These are phyloP conservation scores for Osmerus eperlanus DNA, from an alignment of 2,113 vertebrate genomes.

Conservation along the genomic window DNA sequence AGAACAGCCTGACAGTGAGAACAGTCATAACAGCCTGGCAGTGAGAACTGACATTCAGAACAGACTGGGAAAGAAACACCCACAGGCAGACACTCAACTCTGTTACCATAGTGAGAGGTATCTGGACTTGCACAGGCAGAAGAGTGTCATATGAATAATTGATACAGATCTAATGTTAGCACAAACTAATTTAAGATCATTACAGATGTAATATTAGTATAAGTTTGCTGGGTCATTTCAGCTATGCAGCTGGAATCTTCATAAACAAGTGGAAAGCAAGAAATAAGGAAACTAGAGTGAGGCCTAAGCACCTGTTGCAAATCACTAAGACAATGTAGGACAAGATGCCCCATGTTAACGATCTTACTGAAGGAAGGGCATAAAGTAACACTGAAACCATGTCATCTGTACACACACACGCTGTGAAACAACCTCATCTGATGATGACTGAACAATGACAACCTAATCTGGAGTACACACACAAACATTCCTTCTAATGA, in stretches of 20 bases:
- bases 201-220: conserved; percentile 60
- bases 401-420: too few species aligned
- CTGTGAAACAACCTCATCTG: too few species aligned
- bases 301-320: not conserved
- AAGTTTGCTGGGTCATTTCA: conserved; percentile 44
- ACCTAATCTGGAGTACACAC: too few species aligned
- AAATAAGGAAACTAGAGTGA: not conserved
- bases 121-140: conserved; percentile 54
- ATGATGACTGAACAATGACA: too few species aligned
- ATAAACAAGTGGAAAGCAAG: conserved; percentile 1
- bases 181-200: conserved; percentile 56
- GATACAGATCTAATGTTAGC: conserved; percentile 65
- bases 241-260: conserved; percentile 2
- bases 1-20: conserved; percentile 4
- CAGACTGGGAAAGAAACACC: conserved; percentile 46
- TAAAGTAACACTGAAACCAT: too few species aligned
- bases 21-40: not conserved
- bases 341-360: too few species aligned
- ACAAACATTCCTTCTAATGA: too few species aligned
- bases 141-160: conserved; percentile 68
- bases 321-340: not conserved
- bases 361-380: too few species aligned
- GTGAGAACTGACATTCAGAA: not conserved
- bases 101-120: conserved; percentile 71
- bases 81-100: conserved; percentile 47